Base-by-base conservation (phyloP, 2,113 vertebrate genomes). In the Zosterops borbonicus region DNA sequence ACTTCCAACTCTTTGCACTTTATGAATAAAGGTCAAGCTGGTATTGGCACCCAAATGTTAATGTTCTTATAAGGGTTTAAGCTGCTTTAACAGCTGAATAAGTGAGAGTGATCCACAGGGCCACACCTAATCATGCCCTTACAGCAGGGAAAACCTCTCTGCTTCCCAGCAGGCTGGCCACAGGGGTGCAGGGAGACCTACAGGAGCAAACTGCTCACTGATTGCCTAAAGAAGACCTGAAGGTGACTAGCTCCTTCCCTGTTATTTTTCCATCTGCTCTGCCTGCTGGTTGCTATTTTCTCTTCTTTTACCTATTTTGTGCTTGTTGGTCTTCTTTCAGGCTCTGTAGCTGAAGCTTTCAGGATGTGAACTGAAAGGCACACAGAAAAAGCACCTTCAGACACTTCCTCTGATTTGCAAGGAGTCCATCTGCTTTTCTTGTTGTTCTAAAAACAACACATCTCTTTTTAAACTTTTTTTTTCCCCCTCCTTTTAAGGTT, bases 21-120 rank as follows among this genome's bases (percentile, higher is more conserved):
- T 98, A 97, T 98, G 98, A 98, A 98, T 98, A 98, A 98, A 98
- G 98, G 98, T 98, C 97, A 98, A 97, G 97, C 98, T 98, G 98
- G 98, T 98, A 97, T 97, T 98, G 96, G 98, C 97, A 98, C 96
- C 98, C 98, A 98, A 98, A 98, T 98, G 98, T 97, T 98, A 98
- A 98, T 98, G 98, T 98, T 98, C 98, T 98, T 98, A 98, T 98
- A 97, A 97, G 96, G 96, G 93, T 97, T 98, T 98, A 98, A 98
- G 98, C 98, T 97, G 98, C 98, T 98, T 98, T 98, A 98, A 98
- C 97, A 98, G 98, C 98, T 98, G 97, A 98, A 97, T 98, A 98
- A 98, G 98, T 98, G 98, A 98, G 97, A 98, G 97, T 84, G 96
- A 97, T 97, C 94, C 91, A 73, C 82, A 85, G 78, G 92, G 96